A percentile compares a stretch with the other conserved stretches of the same genome.
Conservation (phyloP, 92 coral and sea anemone species). For the Phenganax marumi region DNA sequence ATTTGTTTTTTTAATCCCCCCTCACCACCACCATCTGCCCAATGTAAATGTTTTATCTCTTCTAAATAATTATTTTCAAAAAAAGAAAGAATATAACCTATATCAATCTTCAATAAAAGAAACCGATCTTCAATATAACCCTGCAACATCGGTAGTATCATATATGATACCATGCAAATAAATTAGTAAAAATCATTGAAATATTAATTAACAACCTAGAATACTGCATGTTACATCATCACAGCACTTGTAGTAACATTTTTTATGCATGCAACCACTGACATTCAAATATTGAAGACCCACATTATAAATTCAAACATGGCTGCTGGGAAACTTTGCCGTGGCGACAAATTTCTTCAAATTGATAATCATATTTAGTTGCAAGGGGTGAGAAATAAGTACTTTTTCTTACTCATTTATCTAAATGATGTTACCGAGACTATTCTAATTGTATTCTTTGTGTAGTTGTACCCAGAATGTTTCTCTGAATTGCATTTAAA, state of each 20-base stretch:
- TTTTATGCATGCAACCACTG: background rate
- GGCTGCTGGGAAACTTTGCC: background rate
- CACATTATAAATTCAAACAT: background rate
- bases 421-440: background rate
- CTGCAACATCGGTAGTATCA: background rate
- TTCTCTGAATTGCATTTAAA: background rate
- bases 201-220: background rate
- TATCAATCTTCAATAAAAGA: too few relatives aligned
- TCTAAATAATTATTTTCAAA: too few relatives aligned
- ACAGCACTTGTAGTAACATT: background rate
- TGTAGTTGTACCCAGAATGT: background rate
- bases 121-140: too few relatives aligned
- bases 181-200: background rate
- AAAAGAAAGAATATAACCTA: too few relatives aligned
- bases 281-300: background rate
- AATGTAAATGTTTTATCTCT: too few relatives aligned
- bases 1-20: too few relatives aligned
- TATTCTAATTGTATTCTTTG: background rate
- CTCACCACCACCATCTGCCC: too few relatives aligned
- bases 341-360: background rate
- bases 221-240: background rate
- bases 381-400: background rate
- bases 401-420: background rate
- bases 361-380: background rate
- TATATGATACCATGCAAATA: background rate